These are phyloP conservation scores for Erinaceus europaeus DNA, from an alignment of 2,113 vertebrate genomes.

Conservation along the genomic window DNA sequence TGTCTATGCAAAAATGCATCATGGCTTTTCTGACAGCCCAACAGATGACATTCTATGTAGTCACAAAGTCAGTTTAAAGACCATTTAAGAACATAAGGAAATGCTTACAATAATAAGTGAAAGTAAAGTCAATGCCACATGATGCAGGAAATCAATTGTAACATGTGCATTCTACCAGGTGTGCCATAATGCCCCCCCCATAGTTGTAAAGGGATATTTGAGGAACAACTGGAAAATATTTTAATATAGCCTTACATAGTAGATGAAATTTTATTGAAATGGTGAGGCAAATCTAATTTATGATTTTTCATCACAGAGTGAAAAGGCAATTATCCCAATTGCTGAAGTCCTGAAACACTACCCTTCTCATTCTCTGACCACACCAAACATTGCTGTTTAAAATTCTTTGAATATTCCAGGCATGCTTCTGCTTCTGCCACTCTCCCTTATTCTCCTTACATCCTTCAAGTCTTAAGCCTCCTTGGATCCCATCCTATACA, in stretches of 20 bases:
- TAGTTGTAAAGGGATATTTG: background rate
- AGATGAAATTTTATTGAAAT: no score
- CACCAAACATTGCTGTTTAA: background rate
- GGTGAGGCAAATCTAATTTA: no score
- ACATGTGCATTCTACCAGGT: no score
- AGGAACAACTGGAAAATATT: background rate
- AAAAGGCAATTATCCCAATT: slow-evolving; percentile 2
- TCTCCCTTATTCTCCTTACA: background rate
- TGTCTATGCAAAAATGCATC: no score
- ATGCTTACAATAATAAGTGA: background rate
- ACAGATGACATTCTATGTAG: background rate
- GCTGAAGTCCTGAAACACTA: background rate
- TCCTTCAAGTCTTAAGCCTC: background rate
- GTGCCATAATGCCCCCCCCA: no score
- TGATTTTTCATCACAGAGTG: background rate
- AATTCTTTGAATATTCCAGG: background rate
- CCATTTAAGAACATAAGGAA: background rate
- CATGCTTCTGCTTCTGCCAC: background rate
- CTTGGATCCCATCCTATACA: background rate
- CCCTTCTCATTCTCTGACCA: background rate
- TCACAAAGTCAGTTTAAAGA: background rate
- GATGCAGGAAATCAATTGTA: background rate
- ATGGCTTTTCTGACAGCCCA: no score
- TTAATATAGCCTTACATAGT: slow-evolving; percentile 18
- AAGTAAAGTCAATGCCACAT: background rate